Evolutionary conservation across 2,113 vertebrate species (phyloP).

Genomic region (Oncorhynchus clarkii): DNA sequence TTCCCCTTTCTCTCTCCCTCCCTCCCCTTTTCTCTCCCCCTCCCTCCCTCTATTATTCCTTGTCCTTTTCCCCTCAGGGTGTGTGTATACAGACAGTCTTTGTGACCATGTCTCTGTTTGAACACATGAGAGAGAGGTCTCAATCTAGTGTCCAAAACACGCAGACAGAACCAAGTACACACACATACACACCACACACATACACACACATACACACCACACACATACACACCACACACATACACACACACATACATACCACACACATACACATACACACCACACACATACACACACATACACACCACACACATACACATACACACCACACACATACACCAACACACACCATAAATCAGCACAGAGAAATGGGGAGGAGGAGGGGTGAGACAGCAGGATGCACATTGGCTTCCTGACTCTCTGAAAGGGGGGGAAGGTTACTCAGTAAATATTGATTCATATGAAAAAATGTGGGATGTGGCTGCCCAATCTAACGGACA

Average conservation of each 20-base stretch:
- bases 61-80: not conserved
- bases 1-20: not conserved
- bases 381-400: constrained; percentile 75
- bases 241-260: too few relatives aligned
- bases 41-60: not conserved
- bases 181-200: constrained; percentile 9
- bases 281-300: not conserved
- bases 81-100: not conserved
- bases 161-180: constrained; percentile 42
- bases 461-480: constrained; percentile 46
- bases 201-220: constrained; percentile 12
- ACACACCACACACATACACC: constrained; percentile 8
- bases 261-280: too few relatives aligned
- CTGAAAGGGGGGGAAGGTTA: constrained; percentile 72
- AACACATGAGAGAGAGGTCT: constrained; percentile 25
- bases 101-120: not conserved
- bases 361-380: constrained; percentile 49
- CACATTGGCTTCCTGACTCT: constrained; percentile 80
- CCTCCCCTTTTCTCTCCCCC: too few relatives aligned
- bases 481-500: constrained; percentile 49
- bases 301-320: constrained; percentile 8
- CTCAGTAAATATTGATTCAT: constrained; percentile 81
- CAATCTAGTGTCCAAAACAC: constrained; percentile 55
- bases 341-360: not conserved
- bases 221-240: not conserved